Evolutionary conservation across 92 coral and sea anemone species (phyloP), one percentile per base, ranked within the genome.

Genomic region (Virgularia gustaviana): DNA sequence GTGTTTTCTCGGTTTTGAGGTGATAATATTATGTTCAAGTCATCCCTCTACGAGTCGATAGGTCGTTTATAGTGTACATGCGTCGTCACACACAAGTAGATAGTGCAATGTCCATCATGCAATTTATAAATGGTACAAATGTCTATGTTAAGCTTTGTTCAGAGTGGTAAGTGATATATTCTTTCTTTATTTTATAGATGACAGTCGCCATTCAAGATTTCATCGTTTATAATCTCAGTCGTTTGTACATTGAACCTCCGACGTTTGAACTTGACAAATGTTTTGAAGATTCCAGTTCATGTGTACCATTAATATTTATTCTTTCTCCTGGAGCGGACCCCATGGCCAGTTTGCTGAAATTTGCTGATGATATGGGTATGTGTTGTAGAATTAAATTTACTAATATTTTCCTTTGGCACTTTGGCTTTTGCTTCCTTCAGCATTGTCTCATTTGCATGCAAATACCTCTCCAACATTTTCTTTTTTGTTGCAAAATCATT

Each of bases 271-370:
- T 92, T 64, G 82, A 87, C 71, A 89, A 57, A 57, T 89, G 98
- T 75, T 92, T 81, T 77, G 92, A 83, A 67, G 98, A 92, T 75
- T 92, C 98, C 6, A 89, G 86, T 68, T 89, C 92, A 68, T 92
- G 91, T 60, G 90, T 92, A 51, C 98, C 98, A 31, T 76, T 92
- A 57, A 86, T 92, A 29, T 92, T 92, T 51, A 91, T 92, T 28
- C 68, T 92, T 25, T 92, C 98, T 36, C 98, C 98, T 9, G 98
- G 98, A 3, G 98, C 98, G 13, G 98, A 92, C 65, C 98, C 98
- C 0, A 89, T 92, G 98, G 98, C 98, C 30, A 89, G 98, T 62
- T 57, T 92, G 59, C 76, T 92, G 65, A 92, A 92, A 85, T 92
- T 92, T 66, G 88, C 94, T 8, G 98, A 92, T 28, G 98, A 92